phyloP scores from a whole-genome alignment of 2,113 vertebrate genomes.

The Thomomys bottae region DNA sequence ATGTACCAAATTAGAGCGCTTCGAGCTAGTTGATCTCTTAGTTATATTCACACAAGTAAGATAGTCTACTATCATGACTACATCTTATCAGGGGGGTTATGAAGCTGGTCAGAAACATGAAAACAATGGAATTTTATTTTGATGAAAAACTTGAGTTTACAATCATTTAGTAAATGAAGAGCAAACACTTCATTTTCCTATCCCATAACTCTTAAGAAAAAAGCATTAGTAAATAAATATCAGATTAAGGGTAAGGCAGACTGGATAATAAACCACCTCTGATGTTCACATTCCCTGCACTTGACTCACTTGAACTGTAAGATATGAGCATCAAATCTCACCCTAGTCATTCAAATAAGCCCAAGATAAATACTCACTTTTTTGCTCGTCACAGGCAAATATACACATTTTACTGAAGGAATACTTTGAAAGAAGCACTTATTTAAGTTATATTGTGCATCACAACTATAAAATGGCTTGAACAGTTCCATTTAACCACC shows the following conservation, averaged over 20 bases:
- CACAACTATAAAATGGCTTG: conserved; percentile 88
- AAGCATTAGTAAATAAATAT: conserved; percentile 89
- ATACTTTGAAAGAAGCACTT: conserved; percentile 87
- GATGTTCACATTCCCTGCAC: conserved; percentile 82
- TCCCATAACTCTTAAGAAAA: conserved; percentile 86
- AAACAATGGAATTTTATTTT: conserved; percentile 91
- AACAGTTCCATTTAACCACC: conserved; percentile 86
- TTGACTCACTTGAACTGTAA: conserved; percentile 81
- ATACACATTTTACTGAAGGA: conserved; percentile 80
- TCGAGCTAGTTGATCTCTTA: conserved; percentile 13
- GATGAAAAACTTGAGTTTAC: conserved; percentile 90
- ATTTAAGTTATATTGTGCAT: conserved; percentile 84
- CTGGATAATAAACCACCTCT: conserved; percentile 85
- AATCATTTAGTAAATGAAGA: conserved; percentile 89
- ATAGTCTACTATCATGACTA: conserved; percentile 42
- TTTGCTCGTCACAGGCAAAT: conserved; percentile 83
- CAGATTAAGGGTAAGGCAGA: conserved; percentile 89
- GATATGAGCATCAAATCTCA: conserved; percentile 77
- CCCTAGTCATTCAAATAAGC: conserved; percentile 84
- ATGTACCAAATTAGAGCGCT: neutral
- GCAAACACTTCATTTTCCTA: conserved; percentile 86
- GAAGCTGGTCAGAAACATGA: conserved; percentile 80
- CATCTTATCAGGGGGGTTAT: conserved; percentile 36
- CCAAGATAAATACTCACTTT: conserved; percentile 80
- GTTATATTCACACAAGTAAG: neutral